phyloP scores from a whole-genome alignment of 2,888 invertebrate genomes.

The Geotrupes spiniger region DNA sequence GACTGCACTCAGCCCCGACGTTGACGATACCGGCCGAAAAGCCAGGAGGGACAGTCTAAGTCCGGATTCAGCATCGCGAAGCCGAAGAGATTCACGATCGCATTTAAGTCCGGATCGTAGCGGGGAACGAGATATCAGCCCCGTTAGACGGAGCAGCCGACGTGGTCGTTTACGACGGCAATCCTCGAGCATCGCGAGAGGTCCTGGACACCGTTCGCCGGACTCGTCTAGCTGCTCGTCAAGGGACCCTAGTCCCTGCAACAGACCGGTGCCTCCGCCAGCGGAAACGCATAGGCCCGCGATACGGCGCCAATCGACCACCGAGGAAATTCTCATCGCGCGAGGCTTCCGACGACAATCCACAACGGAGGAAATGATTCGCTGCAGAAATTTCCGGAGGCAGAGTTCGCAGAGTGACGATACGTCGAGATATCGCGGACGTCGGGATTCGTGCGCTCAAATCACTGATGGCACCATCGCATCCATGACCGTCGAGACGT shows the following conservation, averaged over 20 bases:
- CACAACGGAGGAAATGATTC: conserved; percentile 90
- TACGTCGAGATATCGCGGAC: conserved; percentile 65
- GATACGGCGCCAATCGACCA: conserved; percentile 83
- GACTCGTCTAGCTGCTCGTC: conserved; percentile 79
- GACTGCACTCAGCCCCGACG: conserved; percentile 76
- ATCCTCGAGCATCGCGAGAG: conserved; percentile 71
- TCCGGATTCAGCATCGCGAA: conserved; percentile 80
- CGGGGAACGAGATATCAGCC: conserved; percentile 78
- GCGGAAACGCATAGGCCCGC: conserved; percentile 63
- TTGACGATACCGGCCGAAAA: conserved; percentile 64
- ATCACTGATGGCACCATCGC: conserved; percentile 89
- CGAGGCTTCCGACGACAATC: conserved; percentile 86
- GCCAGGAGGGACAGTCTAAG: conserved; percentile 84
- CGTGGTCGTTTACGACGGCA: conserved; percentile 71
- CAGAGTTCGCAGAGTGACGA: conserved; percentile 90
- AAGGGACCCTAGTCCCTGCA: conserved; percentile 81
- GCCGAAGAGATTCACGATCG: conserved; percentile 71
- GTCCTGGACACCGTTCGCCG: conserved; percentile 56
- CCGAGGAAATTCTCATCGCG: conserved; percentile 87
- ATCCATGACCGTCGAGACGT: conserved; percentile 90
- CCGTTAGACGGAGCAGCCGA: conserved; percentile 68
- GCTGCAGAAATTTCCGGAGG: conserved; percentile 86
- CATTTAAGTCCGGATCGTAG: conserved; percentile 78
- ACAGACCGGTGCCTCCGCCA: conserved; percentile 53
- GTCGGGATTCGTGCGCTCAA: conserved; percentile 84